A percentile compares a stretch with the other conserved stretches of the same genome.
phyloP scores from a whole-genome alignment of 1,140 invertebrate genomes.

The Agrilus planipennis region DNA sequence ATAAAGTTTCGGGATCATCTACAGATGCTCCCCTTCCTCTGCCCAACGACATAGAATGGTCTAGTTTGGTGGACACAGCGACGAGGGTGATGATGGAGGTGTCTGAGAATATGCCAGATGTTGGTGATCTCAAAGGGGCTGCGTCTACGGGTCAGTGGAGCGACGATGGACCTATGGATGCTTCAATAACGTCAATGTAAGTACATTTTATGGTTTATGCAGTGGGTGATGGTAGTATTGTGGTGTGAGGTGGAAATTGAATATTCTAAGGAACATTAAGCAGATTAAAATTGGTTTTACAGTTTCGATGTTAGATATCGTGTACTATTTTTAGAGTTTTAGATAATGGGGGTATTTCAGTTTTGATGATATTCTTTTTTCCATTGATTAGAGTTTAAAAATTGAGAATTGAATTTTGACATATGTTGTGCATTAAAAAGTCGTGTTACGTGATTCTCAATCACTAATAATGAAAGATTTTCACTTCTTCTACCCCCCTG shows the following conservation, averaged over 20 bases:
- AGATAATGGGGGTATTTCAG: too few species aligned
- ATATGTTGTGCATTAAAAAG: too few species aligned
- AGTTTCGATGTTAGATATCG: too few species aligned
- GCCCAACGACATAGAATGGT: conserved; percentile 61
- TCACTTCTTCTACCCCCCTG: too few species aligned
- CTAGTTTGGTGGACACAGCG: conserved; percentile 62
- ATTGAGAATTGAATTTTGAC: too few species aligned
- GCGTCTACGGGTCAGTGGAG: conserved; percentile 33
- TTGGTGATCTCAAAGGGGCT: conserved; percentile 14
- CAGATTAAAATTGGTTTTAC: too few species aligned
- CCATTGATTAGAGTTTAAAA: too few species aligned
- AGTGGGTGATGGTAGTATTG: too few species aligned
- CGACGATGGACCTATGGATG: conserved; percentile 29
- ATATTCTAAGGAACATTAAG: background rate
- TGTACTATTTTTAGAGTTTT: too few species aligned
- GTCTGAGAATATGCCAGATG: conserved; percentile 13
- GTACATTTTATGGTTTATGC: conserved; percentile 18
- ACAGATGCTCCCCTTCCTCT: conserved; percentile 36
- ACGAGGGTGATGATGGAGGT: conserved; percentile 57
- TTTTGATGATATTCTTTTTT: too few species aligned
- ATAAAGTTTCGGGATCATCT: conserved; percentile 14
- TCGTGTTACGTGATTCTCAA: too few species aligned
- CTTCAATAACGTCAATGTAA: conserved; percentile 32
- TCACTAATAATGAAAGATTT: too few species aligned
- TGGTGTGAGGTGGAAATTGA: background rate